Evolutionary conservation across 2,113 vertebrate species (phyloP), one percentile per base, ranked within the genome.

Genomic region (Etheostoma cragini): DNA sequence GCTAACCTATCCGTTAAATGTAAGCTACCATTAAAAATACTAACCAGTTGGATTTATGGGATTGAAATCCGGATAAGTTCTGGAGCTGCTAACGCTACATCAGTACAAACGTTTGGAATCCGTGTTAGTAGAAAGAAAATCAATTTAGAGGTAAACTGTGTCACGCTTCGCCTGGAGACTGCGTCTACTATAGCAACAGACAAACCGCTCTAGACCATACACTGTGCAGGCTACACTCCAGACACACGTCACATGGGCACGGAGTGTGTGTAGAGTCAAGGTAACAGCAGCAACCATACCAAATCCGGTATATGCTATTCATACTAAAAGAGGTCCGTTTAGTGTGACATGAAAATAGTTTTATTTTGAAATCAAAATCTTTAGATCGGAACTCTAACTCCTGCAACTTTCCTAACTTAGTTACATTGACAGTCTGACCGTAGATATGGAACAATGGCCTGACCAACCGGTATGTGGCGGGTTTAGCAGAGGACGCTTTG

Each of bases 211-310:
- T 7, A 8, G 3, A 70, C 14, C 12, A 17, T 10, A 15, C 4
- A 74, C 46, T 24, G 10, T 3, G 26, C 16, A 2, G 35, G 11
- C 62, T 30, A 6, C 24, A 19, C 61, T 22, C 22, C 53, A 73
- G 6, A 65, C 68, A 60, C 65, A 26, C 57, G 62, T 91, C 82
- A 90, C 87, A 81, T 84, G 90, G 70, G n/a, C 57, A 58, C 24
- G 15, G 6, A 33, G 56, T 58, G 42, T 4, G 13, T 8, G 57
- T 10, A 7, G 0, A 5, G 11, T 57, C 4, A 76, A 14, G 49
- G 0, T 17, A 38, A 13, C 15, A 3, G 3, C 6, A 5, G 4
- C 52, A 15, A 56, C 1, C 3, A 58, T 0, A 11, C 6, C 0
- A 6, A 1, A 26, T 90, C 87, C 79, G 81, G 63, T 45, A 0